Evolutionary conservation across 37 sponge, comb jelly and placozoan genomes (phyloP).

Genomic region (Agelas oroides): DNA sequence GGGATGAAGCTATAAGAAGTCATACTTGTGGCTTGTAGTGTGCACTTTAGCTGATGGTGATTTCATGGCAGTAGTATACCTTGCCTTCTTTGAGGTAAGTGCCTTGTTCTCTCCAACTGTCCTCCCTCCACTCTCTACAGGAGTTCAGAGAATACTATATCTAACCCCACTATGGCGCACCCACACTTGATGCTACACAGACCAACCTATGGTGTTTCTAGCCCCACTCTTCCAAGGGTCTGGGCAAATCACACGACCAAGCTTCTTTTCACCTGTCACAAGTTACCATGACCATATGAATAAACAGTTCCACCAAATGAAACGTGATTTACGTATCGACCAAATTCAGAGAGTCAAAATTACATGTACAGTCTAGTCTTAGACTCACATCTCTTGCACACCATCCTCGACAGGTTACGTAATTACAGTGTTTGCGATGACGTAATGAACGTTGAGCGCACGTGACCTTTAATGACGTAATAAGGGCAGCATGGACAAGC

Average conservation of each 20-base stretch:
- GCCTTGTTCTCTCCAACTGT: slow-evolving; percentile 93
- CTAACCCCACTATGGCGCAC: background rate
- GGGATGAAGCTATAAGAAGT: too few relatives aligned
- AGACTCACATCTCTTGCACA: slow-evolving; percentile 53
- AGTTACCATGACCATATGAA: background rate
- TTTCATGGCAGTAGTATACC: too few relatives aligned
- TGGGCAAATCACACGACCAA: slow-evolving; percentile 88
- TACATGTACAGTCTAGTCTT: background rate
- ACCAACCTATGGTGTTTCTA: slow-evolving; percentile 84
- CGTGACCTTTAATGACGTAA: too few relatives aligned
- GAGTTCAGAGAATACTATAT: slow-evolving; percentile 7
- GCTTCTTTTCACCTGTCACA: slow-evolving; percentile 89
- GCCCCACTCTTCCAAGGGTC: slow-evolving; percentile 96
- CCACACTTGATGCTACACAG: too few relatives aligned
- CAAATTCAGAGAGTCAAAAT: background rate
- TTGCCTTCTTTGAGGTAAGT: slow-evolving; percentile 83
- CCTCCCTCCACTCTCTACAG: slow-evolving; percentile 78
- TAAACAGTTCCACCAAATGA: background rate
- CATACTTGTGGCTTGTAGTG: too few relatives aligned
- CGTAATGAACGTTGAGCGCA: too few relatives aligned
- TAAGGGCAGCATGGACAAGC: too few relatives aligned
- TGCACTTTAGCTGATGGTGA: too few relatives aligned
- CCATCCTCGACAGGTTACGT: slow-evolving; percentile 39
- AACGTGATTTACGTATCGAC: background rate
- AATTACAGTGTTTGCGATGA: too few relatives aligned